Percentiles rank a stretch among this genome's conserved stretches.
These are phyloP conservation scores for Brachionus rubens DNA, from an alignment of 1,140 invertebrate species.

Conservation along the genomic window DNA sequence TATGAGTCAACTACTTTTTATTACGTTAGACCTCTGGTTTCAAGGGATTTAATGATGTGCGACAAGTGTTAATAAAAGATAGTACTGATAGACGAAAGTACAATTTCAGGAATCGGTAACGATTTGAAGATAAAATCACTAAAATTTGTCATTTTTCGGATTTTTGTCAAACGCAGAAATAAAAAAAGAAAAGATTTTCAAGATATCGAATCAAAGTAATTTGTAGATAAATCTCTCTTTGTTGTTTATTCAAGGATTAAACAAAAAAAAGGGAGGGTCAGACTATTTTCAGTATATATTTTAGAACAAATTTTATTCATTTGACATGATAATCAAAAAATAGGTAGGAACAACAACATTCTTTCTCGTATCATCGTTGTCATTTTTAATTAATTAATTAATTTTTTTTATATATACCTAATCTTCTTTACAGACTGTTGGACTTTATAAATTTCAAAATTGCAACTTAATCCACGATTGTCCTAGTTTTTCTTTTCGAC, in stretches of 20 bases:
- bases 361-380: slow-evolving; percentile 31
- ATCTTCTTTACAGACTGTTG: slow-evolving; percentile 42
- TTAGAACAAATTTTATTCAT: neutral
- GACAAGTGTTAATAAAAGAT: no score
- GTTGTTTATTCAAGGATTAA: slow-evolving; percentile 32
- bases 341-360: neutral
- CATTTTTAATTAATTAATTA: slow-evolving; percentile 37
- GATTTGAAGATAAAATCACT: no score
- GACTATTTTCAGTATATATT: neutral
- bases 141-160: no score
- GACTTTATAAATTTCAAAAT: slow-evolving; percentile 42
- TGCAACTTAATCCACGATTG: slow-evolving; percentile 43
- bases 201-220: slow-evolving; percentile 23
- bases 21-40: no score
- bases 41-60: no score
- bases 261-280: slow-evolving; percentile 9
- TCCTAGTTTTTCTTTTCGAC: slow-evolving; percentile 26
- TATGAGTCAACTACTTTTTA: no score
- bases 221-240: slow-evolving; percentile 3
- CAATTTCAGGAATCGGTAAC: no score
- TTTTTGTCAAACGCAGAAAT: no score
- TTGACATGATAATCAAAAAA: slow-evolving; percentile 34
- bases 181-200: neutral
- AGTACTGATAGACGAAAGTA: neutral
- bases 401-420: slow-evolving; percentile 13